A percentile compares a stretch with the other conserved stretches of the same genome.
Evolutionary conservation across 2,797 vertebrate genomes (phyloP).

Genomic region (Hipposideros larvatus): DNA sequence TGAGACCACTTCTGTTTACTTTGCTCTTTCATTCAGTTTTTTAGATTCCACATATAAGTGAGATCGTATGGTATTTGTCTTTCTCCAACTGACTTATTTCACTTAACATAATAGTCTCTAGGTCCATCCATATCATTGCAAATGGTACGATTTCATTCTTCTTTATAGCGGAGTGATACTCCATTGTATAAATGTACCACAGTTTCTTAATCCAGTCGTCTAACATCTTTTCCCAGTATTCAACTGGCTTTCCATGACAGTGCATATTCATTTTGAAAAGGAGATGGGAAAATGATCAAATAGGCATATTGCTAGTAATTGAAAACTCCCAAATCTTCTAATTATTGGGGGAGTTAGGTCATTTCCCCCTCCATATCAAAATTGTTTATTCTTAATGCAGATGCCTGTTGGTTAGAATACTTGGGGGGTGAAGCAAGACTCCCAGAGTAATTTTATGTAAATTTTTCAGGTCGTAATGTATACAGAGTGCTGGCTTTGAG

Average conservation of each 20-base stretch:
- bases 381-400: neutral
- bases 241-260: neutral
- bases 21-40: no score
- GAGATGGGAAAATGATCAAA: neutral
- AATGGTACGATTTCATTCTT: no score
- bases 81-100: no score
- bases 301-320: neutral
- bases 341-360: neutral
- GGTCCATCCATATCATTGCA: no score
- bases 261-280: neutral
- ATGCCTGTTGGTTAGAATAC: neutral
- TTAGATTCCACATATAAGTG: no score
- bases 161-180: no score
- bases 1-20: no score
- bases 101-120: no score
- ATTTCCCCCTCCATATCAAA: neutral
- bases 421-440: neutral
- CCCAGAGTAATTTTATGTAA: neutral
- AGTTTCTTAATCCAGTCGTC: no score
- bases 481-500: neutral
- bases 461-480: neutral
- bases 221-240: neutral
- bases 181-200: no score
- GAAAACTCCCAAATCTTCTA: neutral
- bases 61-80: no score